Evolutionary conservation across 1,140 invertebrate genomes (phyloP), one percentile per base, ranked within the genome.

Genomic region (Myzus persicae): DNA sequence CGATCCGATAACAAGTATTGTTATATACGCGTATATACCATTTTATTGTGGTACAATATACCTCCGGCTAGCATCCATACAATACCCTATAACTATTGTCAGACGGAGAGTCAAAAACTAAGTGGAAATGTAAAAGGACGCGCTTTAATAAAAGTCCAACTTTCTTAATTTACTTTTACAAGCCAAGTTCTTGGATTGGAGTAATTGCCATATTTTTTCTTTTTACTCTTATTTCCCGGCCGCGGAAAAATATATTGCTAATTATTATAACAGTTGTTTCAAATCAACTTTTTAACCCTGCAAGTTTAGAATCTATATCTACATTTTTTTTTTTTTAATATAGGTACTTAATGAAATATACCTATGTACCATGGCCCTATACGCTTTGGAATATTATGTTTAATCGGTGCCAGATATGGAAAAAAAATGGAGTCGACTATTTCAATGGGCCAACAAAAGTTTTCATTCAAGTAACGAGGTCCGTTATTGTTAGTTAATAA

Each of bases 11-110:
- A 90, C 51, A 31, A 59, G 36, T 90, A 90, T 90, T 59, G 88
- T 90, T 59, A 5, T 87, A n/a, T 85, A 87, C 40, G 38, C 81
- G 40, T 14, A 85, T 59, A 90, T 31, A n/a, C n/a, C n/a, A 24
- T 90, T 90, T 89, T 51, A 51, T 89, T n/a, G 87, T 51, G 7
- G n/a, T 89, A 40, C 84, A 85, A 44, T 85, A 42, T 85, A 89
- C 87, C 87, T 89, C 46, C 46, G 87, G 87, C 87, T 89, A 89
- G 36, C 44, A 36, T 89, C 48, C 46, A 36, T 36, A 22, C 36
- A 38, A 89, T 51, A 51, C 18, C 18, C 22, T 9, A 89, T 48
- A 48, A 24, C 31, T 46, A 2, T 36, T 51, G n/a, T 54, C 22
- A 14, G 20, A 4, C 59, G 26, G 4, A 31, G 36, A 91, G 40